A percentile compares a stretch with the other conserved stretches of the same genome.
phyloP scores from a whole-genome alignment of 2,888 invertebrate species.

The Andrena flavipes region DNA sequence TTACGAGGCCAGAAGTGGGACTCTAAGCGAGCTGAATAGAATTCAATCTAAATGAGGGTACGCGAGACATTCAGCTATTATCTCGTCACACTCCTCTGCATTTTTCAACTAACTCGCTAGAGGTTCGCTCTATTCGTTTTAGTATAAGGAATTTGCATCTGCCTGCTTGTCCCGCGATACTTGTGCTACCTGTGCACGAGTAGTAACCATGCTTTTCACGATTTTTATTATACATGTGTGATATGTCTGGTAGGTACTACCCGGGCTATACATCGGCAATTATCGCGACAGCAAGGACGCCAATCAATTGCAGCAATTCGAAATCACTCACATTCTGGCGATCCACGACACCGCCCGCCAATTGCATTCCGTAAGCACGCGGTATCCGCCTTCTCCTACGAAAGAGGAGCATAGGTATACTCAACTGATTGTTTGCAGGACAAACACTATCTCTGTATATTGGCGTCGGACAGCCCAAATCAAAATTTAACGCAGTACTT shows the following conservation, averaged over 20 bases:
- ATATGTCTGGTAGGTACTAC: conserved; percentile 90
- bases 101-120: too few relatives aligned
- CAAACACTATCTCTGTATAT: conserved; percentile 97
- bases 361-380: conserved; percentile 91
- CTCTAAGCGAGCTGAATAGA: too few relatives aligned
- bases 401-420: not conserved
- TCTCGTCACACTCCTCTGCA: too few relatives aligned
- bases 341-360: conserved; percentile 97
- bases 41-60: too few relatives aligned
- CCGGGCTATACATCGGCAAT: conserved; percentile 97
- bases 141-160: too few relatives aligned
- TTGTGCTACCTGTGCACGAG: not conserved
- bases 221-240: not conserved
- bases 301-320: conserved; percentile 94
- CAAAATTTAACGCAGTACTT: conserved; percentile 98
- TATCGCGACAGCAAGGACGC: conserved; percentile 98
- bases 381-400: too few relatives aligned
- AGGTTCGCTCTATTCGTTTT: too few relatives aligned
- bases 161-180: too few relatives aligned
- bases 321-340: conserved; percentile 97
- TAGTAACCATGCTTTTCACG: not conserved
- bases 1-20: not conserved
- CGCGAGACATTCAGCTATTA: too few relatives aligned
- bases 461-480: conserved; percentile 97
- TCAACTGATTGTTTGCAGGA: conserved; percentile 88